Evolutionary conservation across 2,797 vertebrate genomes (phyloP).

Genomic region (Urosaurus nigricauda): DNA sequence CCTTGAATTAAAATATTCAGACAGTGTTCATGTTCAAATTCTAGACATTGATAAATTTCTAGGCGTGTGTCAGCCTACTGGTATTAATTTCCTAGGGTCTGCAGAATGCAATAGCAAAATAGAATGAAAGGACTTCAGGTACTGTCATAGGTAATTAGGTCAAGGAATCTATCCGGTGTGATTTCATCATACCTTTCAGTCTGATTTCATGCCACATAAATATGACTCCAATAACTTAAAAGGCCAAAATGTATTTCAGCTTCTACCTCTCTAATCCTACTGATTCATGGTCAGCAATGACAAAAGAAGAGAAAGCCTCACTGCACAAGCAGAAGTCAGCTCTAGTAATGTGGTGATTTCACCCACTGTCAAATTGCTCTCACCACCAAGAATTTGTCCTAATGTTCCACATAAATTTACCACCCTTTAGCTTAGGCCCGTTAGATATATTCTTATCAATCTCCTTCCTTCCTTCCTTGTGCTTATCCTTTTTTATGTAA

Average conservation of each 20-base stretch:
- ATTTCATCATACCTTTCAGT: background rate
- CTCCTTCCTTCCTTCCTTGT: background rate
- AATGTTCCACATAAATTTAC: background rate
- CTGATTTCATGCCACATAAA: background rate
- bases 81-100: background rate
- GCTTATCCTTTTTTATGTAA: no score
- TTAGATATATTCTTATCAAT: background rate
- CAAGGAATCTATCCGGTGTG: background rate
- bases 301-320: background rate
- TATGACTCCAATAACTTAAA: background rate
- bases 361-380: background rate
- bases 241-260: background rate
- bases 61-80: background rate
- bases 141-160: background rate
- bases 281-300: background rate
- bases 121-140: background rate
- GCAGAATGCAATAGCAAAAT: background rate
- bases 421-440: background rate
- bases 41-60: constrained; percentile 3
- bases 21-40: background rate
- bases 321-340: background rate
- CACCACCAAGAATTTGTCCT: background rate
- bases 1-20: background rate
- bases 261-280: background rate
- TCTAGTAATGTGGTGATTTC: background rate